These are phyloP conservation scores for Scopus umbretta DNA, from an alignment of 2,113 vertebrate species.

Conservation along the genomic window DNA sequence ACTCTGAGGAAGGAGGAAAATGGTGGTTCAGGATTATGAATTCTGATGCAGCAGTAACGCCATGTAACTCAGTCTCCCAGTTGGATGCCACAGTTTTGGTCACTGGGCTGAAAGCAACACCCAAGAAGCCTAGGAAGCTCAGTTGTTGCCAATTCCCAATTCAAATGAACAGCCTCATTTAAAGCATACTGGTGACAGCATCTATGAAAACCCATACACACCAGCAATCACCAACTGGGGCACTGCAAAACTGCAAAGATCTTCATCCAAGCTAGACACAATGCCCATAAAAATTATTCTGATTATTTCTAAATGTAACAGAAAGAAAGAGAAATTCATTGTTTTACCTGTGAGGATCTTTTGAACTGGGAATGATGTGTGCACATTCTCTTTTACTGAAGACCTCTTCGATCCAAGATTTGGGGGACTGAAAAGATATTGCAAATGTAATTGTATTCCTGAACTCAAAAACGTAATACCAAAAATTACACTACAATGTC, in stretches of 20 bases:
- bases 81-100: not conserved
- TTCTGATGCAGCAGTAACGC: not conserved
- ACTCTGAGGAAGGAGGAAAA: not conserved
- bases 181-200: not conserved
- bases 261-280: not conserved
- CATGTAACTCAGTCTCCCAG: not conserved
- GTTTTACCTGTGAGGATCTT: conserved; percentile 83
- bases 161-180: not conserved
- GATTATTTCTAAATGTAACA: not conserved
- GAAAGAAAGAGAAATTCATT: not conserved
- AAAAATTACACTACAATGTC: not conserved
- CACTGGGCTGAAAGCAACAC: not conserved
- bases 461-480: not conserved
- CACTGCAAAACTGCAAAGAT: not conserved
- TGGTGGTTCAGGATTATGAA: not conserved
- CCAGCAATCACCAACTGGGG: not conserved
- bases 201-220: not conserved
- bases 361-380: conserved; percentile 83
- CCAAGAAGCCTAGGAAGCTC: not conserved
- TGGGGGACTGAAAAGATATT: conserved; percentile 77
- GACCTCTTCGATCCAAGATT: conserved; percentile 89
- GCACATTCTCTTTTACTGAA: conserved; percentile 91
- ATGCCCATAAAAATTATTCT: not conserved
- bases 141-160: not conserved
- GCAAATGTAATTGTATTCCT: not conserved